phyloP scores from a whole-genome alignment of 2,888 invertebrate species.

The Myopa tessellatipennis region DNA sequence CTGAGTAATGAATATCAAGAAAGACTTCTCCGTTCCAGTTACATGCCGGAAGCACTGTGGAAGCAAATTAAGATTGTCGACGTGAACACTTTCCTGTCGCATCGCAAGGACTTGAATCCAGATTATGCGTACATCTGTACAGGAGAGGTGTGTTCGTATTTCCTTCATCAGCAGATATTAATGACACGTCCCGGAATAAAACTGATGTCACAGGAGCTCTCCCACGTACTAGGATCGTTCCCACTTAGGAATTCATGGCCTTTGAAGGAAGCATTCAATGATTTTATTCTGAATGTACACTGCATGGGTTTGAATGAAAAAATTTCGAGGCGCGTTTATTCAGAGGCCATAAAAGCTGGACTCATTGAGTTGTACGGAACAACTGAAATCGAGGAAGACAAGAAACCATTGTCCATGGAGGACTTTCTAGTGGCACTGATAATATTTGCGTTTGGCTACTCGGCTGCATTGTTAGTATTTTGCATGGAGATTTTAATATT shows the following conservation, averaged over 20 bases:
- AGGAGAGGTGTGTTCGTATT: neutral
- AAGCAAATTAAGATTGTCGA: neutral
- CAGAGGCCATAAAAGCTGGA: conserved; percentile 30
- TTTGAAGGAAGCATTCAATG: conserved; percentile 40
- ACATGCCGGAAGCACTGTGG: neutral
- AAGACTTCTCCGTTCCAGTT: neutral
- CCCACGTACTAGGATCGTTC: neutral
- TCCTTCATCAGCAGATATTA: conserved; percentile 33
- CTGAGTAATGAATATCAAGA: neutral
- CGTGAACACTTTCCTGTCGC: too few relatives aligned
- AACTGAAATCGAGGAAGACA: neutral
- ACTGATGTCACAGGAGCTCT: neutral
- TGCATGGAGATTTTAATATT: neutral
- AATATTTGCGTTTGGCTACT: conserved; percentile 38
- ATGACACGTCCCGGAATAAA: conserved; percentile 13
- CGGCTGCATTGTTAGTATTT: conserved; percentile 4
- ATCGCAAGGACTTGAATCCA: conserved; percentile 9
- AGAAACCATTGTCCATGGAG: conserved; percentile 39
- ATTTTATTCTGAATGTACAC: conserved; percentile 26
- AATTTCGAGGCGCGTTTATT: conserved; percentile 1
- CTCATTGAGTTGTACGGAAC: conserved; percentile 15
- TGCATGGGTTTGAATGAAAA: conserved; percentile 26
- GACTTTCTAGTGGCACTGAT: conserved; percentile 41
- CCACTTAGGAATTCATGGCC: conserved; percentile 19
- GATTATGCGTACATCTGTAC: conserved; percentile 10